These are phyloP conservation scores for Oriolus oriolus DNA, from an alignment of 2,113 vertebrate species.

Conservation along the genomic window DNA sequence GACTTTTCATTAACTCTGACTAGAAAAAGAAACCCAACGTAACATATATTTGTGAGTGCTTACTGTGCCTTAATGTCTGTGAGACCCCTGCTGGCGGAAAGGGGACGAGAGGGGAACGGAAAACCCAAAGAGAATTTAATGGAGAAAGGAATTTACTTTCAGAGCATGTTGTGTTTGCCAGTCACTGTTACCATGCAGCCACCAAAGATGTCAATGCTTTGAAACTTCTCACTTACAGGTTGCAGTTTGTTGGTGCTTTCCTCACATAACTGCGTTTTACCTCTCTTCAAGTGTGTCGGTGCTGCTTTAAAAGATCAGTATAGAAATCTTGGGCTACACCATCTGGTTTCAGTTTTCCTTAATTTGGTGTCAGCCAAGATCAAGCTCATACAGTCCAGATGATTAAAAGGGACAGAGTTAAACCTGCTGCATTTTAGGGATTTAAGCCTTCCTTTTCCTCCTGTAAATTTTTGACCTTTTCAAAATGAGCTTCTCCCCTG, in stretches of 20 bases:
- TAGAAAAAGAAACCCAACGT: neutral
- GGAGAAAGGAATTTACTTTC: neutral
- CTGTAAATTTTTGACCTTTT: neutral
- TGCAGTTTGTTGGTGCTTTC: neutral
- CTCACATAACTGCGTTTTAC: neutral
- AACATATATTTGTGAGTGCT: neutral
- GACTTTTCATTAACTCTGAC: neutral
- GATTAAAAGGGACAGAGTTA: conserved; percentile 11
- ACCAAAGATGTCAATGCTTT: neutral
- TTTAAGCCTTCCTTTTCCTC: neutral
- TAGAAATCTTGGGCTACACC: neutral
- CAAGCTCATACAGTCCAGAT: neutral
- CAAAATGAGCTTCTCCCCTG: neutral
- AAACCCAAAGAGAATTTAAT: neutral
- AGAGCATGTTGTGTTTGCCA: neutral
- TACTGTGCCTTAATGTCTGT: neutral
- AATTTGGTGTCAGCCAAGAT: neutral
- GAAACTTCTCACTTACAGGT: neutral
- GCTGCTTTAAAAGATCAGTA: neutral
- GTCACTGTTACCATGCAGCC: neutral
- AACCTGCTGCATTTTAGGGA: neutral
- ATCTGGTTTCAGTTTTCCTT: neutral
- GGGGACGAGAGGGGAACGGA: neutral
- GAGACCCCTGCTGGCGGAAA: conserved; percentile 18
- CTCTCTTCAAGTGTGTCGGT: neutral